These are phyloP conservation scores for Heteromurus nitidus DNA, from an alignment of 2,888 invertebrate species.

Conservation along the genomic window DNA sequence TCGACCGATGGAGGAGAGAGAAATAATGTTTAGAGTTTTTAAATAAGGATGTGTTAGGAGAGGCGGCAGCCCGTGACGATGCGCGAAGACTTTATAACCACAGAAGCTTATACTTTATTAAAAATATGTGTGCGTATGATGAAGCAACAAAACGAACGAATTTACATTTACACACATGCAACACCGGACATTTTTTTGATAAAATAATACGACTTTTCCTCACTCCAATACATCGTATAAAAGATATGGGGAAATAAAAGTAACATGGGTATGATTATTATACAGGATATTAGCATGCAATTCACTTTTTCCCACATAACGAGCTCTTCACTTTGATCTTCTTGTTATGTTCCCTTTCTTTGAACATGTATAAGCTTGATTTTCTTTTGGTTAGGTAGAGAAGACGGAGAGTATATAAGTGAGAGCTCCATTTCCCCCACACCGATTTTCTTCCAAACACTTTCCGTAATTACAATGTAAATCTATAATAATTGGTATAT, in stretches of 20 bases:
- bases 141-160: slow-evolving; percentile 21
- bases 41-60: slow-evolving; percentile 52
- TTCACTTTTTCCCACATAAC: slow-evolving; percentile 64
- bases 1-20: slow-evolving; percentile 57
- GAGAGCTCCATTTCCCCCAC: slow-evolving; percentile 8
- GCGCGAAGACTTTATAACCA: slow-evolving; percentile 12
- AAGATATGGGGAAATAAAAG: slow-evolving; percentile 8
- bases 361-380: no score
- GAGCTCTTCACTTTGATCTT: slow-evolving; percentile 27
- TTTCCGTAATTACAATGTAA: slow-evolving; percentile 40
- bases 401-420: no score
- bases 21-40: no score
- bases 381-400: no score
- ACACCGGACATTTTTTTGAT: slow-evolving; percentile 30
- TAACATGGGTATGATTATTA: slow-evolving; percentile 28
- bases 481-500: slow-evolving; percentile 57
- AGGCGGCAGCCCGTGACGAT: slow-evolving; percentile 63
- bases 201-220: slow-evolving; percentile 52
- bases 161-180: slow-evolving; percentile 47
- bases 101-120: slow-evolving; percentile 29
- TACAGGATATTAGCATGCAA: slow-evolving; percentile 56
- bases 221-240: slow-evolving; percentile 42
- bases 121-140: no score
- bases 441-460: slow-evolving; percentile 12
- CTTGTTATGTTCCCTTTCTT: slow-evolving; percentile 32